Conservation (phyloP, 2,888 invertebrate species). For the Torymus auratus region DNA sequence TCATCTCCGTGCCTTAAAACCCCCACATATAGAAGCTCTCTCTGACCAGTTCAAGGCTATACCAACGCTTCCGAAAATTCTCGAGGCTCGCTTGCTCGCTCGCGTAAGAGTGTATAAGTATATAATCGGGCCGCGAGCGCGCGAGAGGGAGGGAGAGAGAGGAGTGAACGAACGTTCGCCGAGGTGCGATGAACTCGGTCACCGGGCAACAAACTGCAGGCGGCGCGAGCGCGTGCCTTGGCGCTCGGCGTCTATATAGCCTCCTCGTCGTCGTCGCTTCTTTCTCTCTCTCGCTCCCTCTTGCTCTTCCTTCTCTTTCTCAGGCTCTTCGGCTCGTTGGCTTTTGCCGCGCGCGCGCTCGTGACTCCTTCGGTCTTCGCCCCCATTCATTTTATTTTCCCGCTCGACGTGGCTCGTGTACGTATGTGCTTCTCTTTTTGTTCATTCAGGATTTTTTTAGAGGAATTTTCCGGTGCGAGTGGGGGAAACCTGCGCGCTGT, state of each 20-base stretch:
- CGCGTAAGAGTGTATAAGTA: conserved; percentile 38
- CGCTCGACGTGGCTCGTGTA: conserved; percentile 19
- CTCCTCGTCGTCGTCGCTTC: conserved; percentile 39
- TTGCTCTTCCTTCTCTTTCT: too few relatives aligned
- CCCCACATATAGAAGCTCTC: too few relatives aligned
- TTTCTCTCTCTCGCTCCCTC: conserved; percentile 23
- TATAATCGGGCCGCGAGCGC: conserved; percentile 35
- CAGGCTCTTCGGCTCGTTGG: too few relatives aligned
- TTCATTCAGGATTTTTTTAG: too few relatives aligned
- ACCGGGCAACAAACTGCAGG: conserved; percentile 76
- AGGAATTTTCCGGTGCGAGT: too few relatives aligned
- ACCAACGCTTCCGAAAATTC: too few relatives aligned
- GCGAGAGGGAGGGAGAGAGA: conserved; percentile 24
- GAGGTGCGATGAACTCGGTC: conserved; percentile 76
- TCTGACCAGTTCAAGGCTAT: too few relatives aligned
- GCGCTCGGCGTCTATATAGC: conserved; percentile 15
- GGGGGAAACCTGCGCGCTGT: too few relatives aligned
- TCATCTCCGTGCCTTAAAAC: too few relatives aligned
- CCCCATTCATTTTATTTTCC: conserved; percentile 40
- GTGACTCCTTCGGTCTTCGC: conserved; percentile 45
- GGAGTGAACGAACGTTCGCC: conserved; percentile 61
- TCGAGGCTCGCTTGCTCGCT: too few relatives aligned
- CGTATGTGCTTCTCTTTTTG: conserved; percentile 41
- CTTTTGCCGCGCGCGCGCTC: not conserved
- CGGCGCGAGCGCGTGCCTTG: conserved; percentile 53